A percentile compares a stretch with the other conserved stretches of the same genome.
phyloP scores from a whole-genome alignment of 1,140 invertebrate genomes.

The Drosophila sp. region DNA sequence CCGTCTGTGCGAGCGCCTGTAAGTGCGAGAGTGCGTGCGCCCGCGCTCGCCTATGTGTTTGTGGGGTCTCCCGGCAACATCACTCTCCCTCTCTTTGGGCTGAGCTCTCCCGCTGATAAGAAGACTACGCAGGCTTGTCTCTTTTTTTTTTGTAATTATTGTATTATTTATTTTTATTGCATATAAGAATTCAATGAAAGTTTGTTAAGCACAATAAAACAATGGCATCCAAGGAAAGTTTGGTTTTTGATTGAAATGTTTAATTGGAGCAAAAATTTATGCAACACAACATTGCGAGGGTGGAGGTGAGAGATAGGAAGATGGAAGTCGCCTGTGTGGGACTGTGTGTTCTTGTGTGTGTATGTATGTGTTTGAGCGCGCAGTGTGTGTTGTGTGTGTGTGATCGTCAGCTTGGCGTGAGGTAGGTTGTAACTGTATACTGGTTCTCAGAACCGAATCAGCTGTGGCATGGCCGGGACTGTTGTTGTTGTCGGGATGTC shows the following conservation, averaged over 20 bases:
- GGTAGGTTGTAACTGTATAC: slow-evolving; percentile 65
- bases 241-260: slow-evolving; percentile 67
- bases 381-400: slow-evolving; percentile 33
- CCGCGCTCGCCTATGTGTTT: slow-evolving; percentile 7
- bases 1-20: background rate
- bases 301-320: slow-evolving; percentile 18
- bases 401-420: slow-evolving; percentile 60
- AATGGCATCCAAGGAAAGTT: slow-evolving; percentile 64
- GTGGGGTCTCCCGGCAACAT: slow-evolving; percentile 31
- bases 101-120: slow-evolving; percentile 45
- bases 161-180: slow-evolving; percentile 49
- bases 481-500: slow-evolving; percentile 57
- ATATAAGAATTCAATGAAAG: slow-evolving; percentile 76
- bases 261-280: slow-evolving; percentile 66
- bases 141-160: slow-evolving; percentile 24
- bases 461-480: slow-evolving; percentile 38
- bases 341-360: background rate
- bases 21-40: background rate
- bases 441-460: slow-evolving; percentile 53
- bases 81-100: slow-evolving; percentile 52
- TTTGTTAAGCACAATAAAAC: slow-evolving; percentile 59
- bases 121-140: slow-evolving; percentile 29
- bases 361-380: slow-evolving; percentile 28
- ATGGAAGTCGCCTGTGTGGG: background rate
- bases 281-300: slow-evolving; percentile 62